A percentile compares a stretch with the other conserved stretches of the same genome.
These are phyloP conservation scores for Zaprionus tsacasi DNA, from an alignment of 1,140 invertebrate species.

Conservation along the genomic window DNA sequence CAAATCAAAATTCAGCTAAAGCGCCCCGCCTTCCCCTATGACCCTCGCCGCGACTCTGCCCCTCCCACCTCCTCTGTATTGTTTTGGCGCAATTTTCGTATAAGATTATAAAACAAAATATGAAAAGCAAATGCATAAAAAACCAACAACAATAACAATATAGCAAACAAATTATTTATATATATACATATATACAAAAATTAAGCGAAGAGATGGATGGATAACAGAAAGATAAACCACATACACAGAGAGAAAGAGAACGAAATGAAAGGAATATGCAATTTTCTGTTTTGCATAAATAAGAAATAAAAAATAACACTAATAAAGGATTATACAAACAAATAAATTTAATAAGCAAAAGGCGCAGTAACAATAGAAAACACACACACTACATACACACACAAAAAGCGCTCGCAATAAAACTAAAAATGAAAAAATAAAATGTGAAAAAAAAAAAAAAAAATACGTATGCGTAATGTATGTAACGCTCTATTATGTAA, in stretches of 20 bases:
- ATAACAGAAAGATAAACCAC: conserved; percentile 7
- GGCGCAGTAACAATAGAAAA: conserved; percentile 46
- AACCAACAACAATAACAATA: conserved; percentile 50
- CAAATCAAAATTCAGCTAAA: conserved; percentile 14
- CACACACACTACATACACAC: conserved; percentile 28
- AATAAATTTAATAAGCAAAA: conserved; percentile 29
- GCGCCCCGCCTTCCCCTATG: neutral
- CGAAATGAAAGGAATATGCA: conserved; percentile 23
- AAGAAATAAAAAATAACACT: conserved; percentile 16
- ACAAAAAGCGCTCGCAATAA: conserved; percentile 20
- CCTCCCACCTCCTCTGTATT: conserved; percentile 17
- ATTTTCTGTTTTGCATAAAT: conserved; percentile 52
- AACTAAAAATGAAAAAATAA: conserved; percentile 3
- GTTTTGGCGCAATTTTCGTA: conserved; percentile 67
- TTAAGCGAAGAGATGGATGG: conserved; percentile 32
- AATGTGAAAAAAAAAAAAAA: conserved; percentile 36
- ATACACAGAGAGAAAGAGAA: conserved; percentile 8
- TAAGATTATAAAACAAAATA: conserved; percentile 45
- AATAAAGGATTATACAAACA: conserved; percentile 2
- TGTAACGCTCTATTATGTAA: conserved; percentile 69
- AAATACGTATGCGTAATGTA: conserved; percentile 53
- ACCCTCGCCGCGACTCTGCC: conserved; percentile 7
- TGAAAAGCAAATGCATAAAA: conserved; percentile 24
- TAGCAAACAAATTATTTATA: conserved; percentile 64
- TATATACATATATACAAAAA: conserved; percentile 52